Percentiles rank a stretch among this genome's conserved stretches.
Conservation (phyloP, 1,140 invertebrate species). For the Thrips palmi region DNA sequence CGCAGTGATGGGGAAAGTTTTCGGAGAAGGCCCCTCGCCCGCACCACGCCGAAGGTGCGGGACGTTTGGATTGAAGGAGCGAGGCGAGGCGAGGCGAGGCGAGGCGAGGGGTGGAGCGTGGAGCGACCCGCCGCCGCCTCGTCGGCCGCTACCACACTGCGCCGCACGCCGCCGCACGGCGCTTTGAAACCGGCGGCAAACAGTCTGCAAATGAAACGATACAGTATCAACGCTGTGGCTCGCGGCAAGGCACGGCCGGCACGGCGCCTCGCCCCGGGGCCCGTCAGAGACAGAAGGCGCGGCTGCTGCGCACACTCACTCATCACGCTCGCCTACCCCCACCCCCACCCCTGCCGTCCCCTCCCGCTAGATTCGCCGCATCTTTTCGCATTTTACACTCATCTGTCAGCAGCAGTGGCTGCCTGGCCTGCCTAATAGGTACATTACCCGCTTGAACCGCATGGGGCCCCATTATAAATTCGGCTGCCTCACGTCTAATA, state of each 20-base stretch:
- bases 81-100: background rate
- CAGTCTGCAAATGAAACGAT: too few relatives aligned
- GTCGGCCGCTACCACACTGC: background rate
- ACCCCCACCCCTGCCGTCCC: conserved; percentile 2
- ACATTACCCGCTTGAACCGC: too few relatives aligned
- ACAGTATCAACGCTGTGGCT: too few relatives aligned
- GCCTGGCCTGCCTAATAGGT: too few relatives aligned
- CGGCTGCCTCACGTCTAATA: too few relatives aligned
- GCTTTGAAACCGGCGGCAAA: conserved; percentile 11
- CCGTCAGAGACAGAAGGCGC: conserved; percentile 7
- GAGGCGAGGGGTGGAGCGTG: conserved; percentile 3
- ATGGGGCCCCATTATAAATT: too few relatives aligned
- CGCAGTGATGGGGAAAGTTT: too few relatives aligned
- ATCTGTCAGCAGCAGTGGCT: too few relatives aligned
- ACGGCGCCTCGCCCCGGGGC: conserved; percentile 2
- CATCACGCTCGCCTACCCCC: background rate
- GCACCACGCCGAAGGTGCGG: conserved; percentile 9
- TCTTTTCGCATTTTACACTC: too few relatives aligned
- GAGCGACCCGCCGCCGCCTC: background rate
- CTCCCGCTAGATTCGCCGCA: too few relatives aligned
- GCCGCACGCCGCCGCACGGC: background rate
- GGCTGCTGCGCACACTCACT: background rate
- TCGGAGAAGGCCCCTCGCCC: too few relatives aligned
- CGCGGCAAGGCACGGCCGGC: too few relatives aligned
- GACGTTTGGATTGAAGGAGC: conserved; percentile 6